A percentile compares a stretch with the other conserved stretches of the same genome.
Evolutionary conservation across 1,140 invertebrate genomes (phyloP).

Genomic region (Pararge aegeria): DNA sequence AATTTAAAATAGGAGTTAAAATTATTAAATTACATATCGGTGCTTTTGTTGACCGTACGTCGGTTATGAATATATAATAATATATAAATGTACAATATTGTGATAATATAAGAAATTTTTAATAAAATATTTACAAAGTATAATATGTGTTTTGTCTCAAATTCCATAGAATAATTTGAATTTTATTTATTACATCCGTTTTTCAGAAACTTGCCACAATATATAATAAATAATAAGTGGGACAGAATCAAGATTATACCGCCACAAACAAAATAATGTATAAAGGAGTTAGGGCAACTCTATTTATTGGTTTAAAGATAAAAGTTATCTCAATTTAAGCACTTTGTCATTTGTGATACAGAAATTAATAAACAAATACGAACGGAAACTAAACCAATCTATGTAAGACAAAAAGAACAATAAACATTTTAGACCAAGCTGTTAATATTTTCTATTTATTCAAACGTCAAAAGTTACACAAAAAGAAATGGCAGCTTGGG

Average conservation of each 20-base stretch:
- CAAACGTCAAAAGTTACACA: not conserved
- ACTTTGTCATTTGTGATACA: too few relatives aligned
- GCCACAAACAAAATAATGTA: too few relatives aligned
- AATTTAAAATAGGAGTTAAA: conserved; percentile 14
- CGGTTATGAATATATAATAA: conserved; percentile 26
- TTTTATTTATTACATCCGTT: not conserved
- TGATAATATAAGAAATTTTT: conserved; percentile 43
- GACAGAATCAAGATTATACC: too few relatives aligned
- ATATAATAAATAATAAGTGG: too few relatives aligned
- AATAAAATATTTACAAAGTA: conserved; percentile 43
- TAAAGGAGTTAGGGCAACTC: too few relatives aligned
- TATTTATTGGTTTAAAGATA: too few relatives aligned
- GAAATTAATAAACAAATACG: too few relatives aligned
- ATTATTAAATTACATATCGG: conserved; percentile 48
- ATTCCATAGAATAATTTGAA: not conserved
- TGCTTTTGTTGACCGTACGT: conserved; percentile 65
- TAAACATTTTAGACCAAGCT: not conserved
- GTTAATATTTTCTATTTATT: not conserved
- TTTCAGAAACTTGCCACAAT: too few relatives aligned
- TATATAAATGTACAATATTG: conserved; percentile 37
- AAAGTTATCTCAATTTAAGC: too few relatives aligned
- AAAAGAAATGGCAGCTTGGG: not conserved
- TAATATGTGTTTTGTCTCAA: conserved; percentile 15
- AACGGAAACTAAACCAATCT: too few relatives aligned
- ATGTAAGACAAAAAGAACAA: too few relatives aligned